Evolutionary conservation across 2,888 invertebrate genomes (phyloP).

Genomic region (Ormyrus rosae): DNA sequence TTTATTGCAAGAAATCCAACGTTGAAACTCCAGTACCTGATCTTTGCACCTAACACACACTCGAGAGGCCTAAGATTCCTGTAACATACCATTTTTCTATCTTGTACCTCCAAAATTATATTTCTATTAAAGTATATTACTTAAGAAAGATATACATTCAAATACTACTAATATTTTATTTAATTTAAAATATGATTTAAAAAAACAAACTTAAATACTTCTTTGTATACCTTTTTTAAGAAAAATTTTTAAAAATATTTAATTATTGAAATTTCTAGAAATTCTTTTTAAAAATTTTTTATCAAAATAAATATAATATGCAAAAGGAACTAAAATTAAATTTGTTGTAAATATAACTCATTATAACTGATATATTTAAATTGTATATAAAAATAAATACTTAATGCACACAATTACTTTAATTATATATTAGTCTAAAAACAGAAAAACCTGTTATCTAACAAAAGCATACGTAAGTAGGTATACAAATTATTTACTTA

Average conservation of each 20-base stretch:
- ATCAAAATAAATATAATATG: no score
- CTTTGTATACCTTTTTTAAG: no score
- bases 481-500: no score
- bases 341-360: no score
- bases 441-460: no score
- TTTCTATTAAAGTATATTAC: not conserved
- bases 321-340: no score
- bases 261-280: no score
- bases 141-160: constrained; percentile 23
- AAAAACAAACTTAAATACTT: no score
- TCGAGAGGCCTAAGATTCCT: constrained; percentile 67
- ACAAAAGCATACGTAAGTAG: no score
- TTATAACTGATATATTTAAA: not conserved
- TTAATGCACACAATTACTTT: not conserved
- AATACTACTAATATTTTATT: constrained; percentile 5
- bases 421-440: no score
- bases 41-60: constrained; percentile 69
- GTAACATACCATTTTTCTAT: constrained; percentile 70
- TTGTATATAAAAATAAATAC: not conserved
- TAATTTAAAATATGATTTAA: not conserved
- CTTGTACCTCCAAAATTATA: constrained; percentile 62
- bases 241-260: no score
- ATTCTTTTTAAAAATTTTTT: no score
- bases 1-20: constrained; percentile 59
- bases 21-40: constrained; percentile 60